These are phyloP conservation scores for Euwallacea fornicatus DNA, from an alignment of 1,140 invertebrate genomes.

Conservation along the genomic window DNA sequence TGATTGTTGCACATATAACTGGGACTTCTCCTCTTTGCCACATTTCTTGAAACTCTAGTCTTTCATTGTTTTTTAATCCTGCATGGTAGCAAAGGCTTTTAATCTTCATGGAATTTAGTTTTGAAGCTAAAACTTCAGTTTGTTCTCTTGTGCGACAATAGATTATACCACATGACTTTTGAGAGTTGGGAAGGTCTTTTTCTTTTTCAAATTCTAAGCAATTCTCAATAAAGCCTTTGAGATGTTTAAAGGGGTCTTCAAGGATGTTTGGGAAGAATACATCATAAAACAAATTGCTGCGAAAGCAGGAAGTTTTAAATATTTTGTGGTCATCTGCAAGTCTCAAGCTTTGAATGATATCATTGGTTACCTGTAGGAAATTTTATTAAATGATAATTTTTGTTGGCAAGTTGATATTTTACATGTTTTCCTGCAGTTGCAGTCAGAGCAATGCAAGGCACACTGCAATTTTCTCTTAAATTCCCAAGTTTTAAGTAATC, in stretches of 20 bases:
- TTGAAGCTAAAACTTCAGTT: conserved; percentile 71
- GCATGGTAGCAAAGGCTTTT: conserved; percentile 74
- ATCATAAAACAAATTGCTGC: conserved; percentile 82
- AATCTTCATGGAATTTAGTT: conserved; percentile 67
- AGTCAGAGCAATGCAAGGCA: conserved; percentile 90
- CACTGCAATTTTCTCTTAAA: conserved; percentile 68
- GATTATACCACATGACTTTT: conserved; percentile 80
- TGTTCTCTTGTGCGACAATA: conserved; percentile 87
- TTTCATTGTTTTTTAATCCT: conserved; percentile 66
- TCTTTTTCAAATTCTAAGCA: conserved; percentile 59
- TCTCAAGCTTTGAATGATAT: conserved; percentile 66
- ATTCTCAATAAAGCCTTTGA: conserved; percentile 69
- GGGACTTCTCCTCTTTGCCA: conserved; percentile 79
- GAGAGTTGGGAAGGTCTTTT: conserved; percentile 59
- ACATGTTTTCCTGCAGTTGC: conserved; percentile 87
- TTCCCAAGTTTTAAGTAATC: conserved; percentile 88
- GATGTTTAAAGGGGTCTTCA: conserved; percentile 74
- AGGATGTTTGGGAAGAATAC: conserved; percentile 82
- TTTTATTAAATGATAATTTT: neutral
- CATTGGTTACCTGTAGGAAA: conserved; percentile 58
- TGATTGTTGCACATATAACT: conserved; percentile 89
- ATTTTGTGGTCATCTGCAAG: conserved; percentile 60
- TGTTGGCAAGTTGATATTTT: neutral
- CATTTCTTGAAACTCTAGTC: conserved; percentile 70
- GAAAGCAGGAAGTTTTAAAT: conserved; percentile 76